Base-by-base conservation (phyloP, 2,113 vertebrate genomes). In the Furnarius figulus region DNA sequence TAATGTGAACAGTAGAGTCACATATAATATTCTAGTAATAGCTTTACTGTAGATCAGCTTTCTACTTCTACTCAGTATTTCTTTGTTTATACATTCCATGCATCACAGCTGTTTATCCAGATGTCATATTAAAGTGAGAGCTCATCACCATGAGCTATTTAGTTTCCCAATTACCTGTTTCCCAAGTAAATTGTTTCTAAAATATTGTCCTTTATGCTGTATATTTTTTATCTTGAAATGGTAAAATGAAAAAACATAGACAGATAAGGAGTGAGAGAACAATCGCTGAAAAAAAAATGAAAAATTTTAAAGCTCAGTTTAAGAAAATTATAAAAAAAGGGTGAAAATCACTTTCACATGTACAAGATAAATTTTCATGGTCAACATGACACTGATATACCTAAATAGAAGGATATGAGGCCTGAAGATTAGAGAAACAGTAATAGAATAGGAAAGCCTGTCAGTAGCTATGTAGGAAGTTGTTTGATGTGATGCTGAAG, bases 101-200 rank as follows among this genome's bases (percentile, higher is more conserved):
- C 21, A 87, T 55, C 44, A 79, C 56, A 93, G 49, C 30, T 95
- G 77, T 19, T 94, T 75, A 61, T 87, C 70, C 85, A 95, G 88
- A 85, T 94, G 74, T 65, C 28, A 3, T 82, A 56, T 78, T 71
- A 65, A 85, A 62, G 19, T 71, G 67, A 74, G 70, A 89, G 10
- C 52, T 85, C 78, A 76, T 93, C 56, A 94, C 27, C 7, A 39
- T 49, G 39, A 85, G 53, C 73, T 76, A 56, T 80, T 87, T 75
- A 49, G 24, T 72, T 82, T 89, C 40, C 27, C 11, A 52, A 25
- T 85, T 71, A 87, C 19, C 17, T 10, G 1, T 87, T 89, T 76
- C 49, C 14, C 24, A 61, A 76, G 47, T 52, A 0, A 76, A 79
- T 95, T 85, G 56, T 79, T 82, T 87, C 40, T 28, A 49, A 87